Percentiles rank a stretch among this genome's conserved stretches.
phyloP scores from a whole-genome alignment of 2,888 invertebrate species.

The Lomographa bimaculata region DNA sequence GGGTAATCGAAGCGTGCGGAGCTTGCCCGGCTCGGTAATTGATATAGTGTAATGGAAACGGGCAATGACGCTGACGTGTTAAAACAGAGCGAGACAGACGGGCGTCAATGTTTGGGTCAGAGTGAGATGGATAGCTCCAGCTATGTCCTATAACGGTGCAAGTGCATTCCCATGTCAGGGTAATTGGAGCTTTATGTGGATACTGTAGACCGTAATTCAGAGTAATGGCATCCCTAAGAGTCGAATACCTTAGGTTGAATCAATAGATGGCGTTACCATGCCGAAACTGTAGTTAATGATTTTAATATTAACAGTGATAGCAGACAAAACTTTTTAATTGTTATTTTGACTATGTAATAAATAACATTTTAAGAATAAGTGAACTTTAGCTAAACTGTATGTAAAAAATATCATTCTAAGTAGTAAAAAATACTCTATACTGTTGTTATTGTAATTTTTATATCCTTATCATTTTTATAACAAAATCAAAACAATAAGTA shows the following conservation, averaged over 20 bases:
- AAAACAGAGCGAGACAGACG: slow-evolving; percentile 68
- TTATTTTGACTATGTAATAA: too few species aligned
- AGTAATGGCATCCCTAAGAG: slow-evolving; percentile 25
- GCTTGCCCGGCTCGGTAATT: slow-evolving; percentile 60
- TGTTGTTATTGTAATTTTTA: too few species aligned
- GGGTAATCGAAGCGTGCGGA: slow-evolving; percentile 42
- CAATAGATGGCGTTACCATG: slow-evolving; percentile 66
- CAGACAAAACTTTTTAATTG: too few species aligned
- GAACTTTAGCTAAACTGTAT: too few species aligned
- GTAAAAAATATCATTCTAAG: too few species aligned
- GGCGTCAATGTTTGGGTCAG: slow-evolving; percentile 52
- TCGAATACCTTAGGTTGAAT: slow-evolving; percentile 10
- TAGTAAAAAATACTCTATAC: too few species aligned
- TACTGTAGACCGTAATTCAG: slow-evolving; percentile 48
- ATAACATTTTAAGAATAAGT: too few species aligned
- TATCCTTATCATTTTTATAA: too few species aligned
- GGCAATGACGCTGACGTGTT: slow-evolving; percentile 74
- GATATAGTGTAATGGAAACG: slow-evolving; percentile 81
- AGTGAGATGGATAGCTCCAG: slow-evolving; percentile 64
- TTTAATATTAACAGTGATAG: slow-evolving; percentile 15
- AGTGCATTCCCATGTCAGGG: slow-evolving; percentile 60
- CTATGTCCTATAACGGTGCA: slow-evolving; percentile 59
- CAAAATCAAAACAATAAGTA: too few species aligned
- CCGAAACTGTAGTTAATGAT: slow-evolving; percentile 29
- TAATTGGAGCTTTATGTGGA: slow-evolving; percentile 64